phyloP scores from a whole-genome alignment of 2,113 vertebrate genomes.

The Megatriorchis doriae region DNA sequence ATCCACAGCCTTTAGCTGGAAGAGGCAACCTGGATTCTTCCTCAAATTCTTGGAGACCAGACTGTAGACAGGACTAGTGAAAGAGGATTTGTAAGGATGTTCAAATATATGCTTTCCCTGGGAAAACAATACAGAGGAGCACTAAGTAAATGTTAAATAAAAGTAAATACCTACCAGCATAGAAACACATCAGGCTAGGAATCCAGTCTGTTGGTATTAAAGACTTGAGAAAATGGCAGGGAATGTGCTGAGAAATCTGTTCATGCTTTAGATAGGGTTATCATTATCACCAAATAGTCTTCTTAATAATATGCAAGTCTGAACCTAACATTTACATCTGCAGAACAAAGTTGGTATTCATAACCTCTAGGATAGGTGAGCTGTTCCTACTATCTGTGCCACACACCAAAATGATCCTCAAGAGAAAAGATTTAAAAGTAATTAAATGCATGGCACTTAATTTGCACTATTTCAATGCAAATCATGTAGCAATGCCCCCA shows the following conservation, averaged over 20 bases:
- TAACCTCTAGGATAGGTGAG: not conserved
- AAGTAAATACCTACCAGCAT: not conserved
- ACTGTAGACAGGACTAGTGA: not conserved
- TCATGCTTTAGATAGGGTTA: not conserved
- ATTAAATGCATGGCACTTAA: not conserved
- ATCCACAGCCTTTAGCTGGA: not conserved
- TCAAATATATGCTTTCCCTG: conserved; percentile 27
- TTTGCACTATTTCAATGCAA: not conserved
- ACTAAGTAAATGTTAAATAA: conserved; percentile 54
- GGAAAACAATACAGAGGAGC: conserved; percentile 14
- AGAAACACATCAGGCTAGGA: conserved; percentile 14
- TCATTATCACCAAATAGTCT: not conserved
- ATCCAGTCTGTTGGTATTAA: not conserved
- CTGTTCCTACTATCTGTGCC: not conserved
- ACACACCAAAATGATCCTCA: not conserved
- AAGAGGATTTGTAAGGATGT: not conserved
- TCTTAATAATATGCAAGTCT: not conserved
- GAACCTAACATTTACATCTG: not conserved
- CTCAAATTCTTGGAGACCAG: not conserved
- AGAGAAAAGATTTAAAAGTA: not conserved
- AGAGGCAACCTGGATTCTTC: not conserved
- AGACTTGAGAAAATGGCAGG: not conserved
- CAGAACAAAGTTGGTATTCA: not conserved
- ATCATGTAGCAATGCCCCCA: not conserved
- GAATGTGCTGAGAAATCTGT: not conserved